phyloP scores from a whole-genome alignment of 2,888 invertebrate species.

The Euplexia lucipara region DNA sequence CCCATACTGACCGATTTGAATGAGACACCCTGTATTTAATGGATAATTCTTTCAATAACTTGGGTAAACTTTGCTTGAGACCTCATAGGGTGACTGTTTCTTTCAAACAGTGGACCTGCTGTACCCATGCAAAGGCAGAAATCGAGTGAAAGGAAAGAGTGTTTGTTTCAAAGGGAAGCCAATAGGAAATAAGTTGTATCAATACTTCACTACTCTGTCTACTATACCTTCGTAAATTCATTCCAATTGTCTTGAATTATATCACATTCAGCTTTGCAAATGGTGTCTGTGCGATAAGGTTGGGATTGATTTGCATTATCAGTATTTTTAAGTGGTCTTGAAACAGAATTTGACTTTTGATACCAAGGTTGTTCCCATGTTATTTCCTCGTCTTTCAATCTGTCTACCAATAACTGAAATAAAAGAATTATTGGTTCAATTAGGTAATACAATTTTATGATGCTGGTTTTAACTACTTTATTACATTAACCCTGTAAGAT shows the following conservation, averaged over 20 bases:
- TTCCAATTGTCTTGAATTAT: conserved; percentile 78
- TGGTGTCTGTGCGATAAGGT: conserved; percentile 71
- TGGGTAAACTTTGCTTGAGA: too few species aligned
- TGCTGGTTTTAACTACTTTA: not conserved
- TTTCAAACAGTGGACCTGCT: not conserved
- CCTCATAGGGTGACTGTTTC: not conserved
- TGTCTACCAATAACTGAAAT: conserved; percentile 74
- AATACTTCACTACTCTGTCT: too few species aligned
- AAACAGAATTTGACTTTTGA: conserved; percentile 73
- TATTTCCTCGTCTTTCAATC: conserved; percentile 67
- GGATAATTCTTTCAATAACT: too few species aligned
- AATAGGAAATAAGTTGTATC: too few species aligned
- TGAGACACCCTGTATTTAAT: too few species aligned
- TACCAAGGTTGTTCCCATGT: conserved; percentile 85
- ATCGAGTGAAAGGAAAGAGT: too few species aligned
- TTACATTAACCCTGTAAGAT: not conserved
- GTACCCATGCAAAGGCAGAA: conserved; percentile 63
- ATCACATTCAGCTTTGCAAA: conserved; percentile 77
- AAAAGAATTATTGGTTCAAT: conserved; percentile 7
- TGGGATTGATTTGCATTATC: conserved; percentile 53
- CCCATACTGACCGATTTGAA: too few species aligned
- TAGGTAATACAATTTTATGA: not conserved
- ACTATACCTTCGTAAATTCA: conserved; percentile 77
- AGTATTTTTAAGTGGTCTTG: conserved; percentile 67
- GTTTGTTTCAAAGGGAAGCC: too few species aligned